Percentiles rank a stretch among this genome's conserved stretches.
phyloP scores from a whole-genome alignment of 2,888 invertebrate genomes.

The Geotrupes spiniger region DNA sequence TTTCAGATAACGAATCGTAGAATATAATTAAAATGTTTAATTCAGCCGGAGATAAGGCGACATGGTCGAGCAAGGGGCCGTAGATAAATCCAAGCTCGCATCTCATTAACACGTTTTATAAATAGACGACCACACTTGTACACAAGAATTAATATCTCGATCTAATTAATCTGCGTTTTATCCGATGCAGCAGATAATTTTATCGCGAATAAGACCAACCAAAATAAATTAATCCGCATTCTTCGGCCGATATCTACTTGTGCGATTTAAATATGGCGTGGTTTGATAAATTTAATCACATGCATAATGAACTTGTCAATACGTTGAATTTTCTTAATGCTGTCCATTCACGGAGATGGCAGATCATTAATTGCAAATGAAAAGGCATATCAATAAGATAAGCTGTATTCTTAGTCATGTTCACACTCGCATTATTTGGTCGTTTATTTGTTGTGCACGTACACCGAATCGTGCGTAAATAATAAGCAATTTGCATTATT shows the following conservation, averaged over 20 bases:
- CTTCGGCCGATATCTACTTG: constrained; percentile 6
- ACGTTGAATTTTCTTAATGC: constrained; percentile 27
- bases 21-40: too few relatives aligned
- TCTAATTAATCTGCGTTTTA: constrained; percentile 17
- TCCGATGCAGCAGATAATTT: constrained; percentile 9
- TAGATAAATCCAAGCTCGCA: constrained; percentile 4
- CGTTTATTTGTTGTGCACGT: constrained; percentile 13
- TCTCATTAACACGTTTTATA: constrained; percentile 1
- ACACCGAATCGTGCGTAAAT: constrained; percentile 18
- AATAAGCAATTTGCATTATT: constrained; percentile 19
- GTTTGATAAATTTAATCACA: constrained; percentile 29
- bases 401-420: constrained; percentile 16
- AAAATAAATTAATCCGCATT: constrained; percentile 10
- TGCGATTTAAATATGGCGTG: constrained; percentile 22
- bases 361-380: constrained; percentile 31
- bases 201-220: neutral
- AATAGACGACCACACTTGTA: constrained; percentile 16
- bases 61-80: constrained; percentile 5
- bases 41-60: constrained; percentile 9
- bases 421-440: constrained; percentile 16
- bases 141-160: constrained; percentile 8
- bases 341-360: constrained; percentile 23
- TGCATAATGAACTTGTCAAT: constrained; percentile 32
- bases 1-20: too few relatives aligned
- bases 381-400: constrained; percentile 27